Evolutionary conservation across 23 tunicate genomes (phyloP).

Genomic region (Ascidia mentula): DNA sequence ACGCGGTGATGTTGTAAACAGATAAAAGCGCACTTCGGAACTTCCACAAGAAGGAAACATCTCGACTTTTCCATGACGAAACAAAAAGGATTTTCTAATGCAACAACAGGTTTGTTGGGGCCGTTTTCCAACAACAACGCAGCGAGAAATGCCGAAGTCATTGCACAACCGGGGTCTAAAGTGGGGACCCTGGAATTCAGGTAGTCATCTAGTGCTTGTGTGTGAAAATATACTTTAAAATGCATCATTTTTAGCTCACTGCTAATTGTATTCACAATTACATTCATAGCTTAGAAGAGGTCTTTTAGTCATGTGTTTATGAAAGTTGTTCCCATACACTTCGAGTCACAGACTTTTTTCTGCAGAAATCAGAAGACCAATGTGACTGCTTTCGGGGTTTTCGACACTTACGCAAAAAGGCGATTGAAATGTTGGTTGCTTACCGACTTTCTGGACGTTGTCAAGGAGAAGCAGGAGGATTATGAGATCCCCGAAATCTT

Average conservation of each 20-base stretch:
- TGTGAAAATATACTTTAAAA: no score
- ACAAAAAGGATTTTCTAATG: background rate
- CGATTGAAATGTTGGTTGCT: constrained; percentile 44
- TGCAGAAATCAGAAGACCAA: constrained; percentile 27
- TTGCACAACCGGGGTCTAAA: background rate
- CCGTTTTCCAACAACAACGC: constrained; percentile 5
- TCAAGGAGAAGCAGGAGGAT: background rate
- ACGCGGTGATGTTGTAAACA: constrained; percentile 7
- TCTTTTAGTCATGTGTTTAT: background rate
- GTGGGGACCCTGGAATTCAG: background rate
- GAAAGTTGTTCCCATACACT: background rate
- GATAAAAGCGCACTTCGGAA: constrained; percentile 10
- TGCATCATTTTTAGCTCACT: no score
- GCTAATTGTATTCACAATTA: no score
- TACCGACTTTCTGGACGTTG: background rate
- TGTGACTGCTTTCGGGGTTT: constrained; percentile 18
- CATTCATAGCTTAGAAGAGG: background rate
- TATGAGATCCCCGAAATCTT: background rate
- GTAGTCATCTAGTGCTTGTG: background rate
- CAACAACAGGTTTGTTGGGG: constrained; percentile 18
- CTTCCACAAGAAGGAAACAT: constrained; percentile 7
- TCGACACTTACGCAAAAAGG: constrained; percentile 19
- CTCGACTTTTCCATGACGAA: constrained; percentile 23
- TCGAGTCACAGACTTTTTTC: no score
- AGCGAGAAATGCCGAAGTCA: background rate